A percentile compares a stretch with the other conserved stretches of the same genome.
Conservation (phyloP, 2,797 vertebrate species). For the Astyanax mexicanus region DNA sequence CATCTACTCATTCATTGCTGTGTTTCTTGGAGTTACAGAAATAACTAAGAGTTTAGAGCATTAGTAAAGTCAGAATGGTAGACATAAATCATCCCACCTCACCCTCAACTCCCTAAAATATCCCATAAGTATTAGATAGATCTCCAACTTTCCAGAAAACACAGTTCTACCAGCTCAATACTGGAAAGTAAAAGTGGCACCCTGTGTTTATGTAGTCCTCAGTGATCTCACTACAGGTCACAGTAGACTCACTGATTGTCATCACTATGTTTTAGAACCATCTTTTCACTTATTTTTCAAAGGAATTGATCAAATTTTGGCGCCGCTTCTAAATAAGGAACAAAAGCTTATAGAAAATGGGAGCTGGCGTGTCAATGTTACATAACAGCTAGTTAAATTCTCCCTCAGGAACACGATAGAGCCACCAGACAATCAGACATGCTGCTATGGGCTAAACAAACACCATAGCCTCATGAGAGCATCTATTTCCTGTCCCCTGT, state of each 20-base stretch:
- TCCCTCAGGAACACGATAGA: not conserved
- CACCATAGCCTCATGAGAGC: constrained; percentile 2
- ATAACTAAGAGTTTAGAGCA: too few species aligned
- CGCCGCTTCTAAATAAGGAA: not conserved
- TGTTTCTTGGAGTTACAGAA: too few species aligned
- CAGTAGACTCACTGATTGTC: not conserved
- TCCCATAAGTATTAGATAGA: too few species aligned
- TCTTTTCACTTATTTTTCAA: not conserved
- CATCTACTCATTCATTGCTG: too few species aligned
- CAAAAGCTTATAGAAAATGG: not conserved
- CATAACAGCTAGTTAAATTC: constrained; percentile 7
- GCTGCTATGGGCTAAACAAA: constrained; percentile 8
- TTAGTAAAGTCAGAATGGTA: too few species aligned
- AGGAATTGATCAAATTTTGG: not conserved
- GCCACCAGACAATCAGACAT: constrained; percentile 2
- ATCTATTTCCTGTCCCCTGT: not conserved
- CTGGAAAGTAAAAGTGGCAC: too few species aligned
- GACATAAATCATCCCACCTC: too few species aligned
- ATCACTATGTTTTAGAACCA: not conserved
- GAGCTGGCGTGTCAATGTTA: constrained; percentile 7
- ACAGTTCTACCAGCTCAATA: too few species aligned
- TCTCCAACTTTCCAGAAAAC: too few species aligned
- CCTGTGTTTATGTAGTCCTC: too few species aligned
- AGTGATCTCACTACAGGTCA: not conserved
- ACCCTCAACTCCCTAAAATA: too few species aligned